Evolutionary conservation across 2,888 invertebrate genomes (phyloP).

Genomic region (Andrena praecox): DNA sequence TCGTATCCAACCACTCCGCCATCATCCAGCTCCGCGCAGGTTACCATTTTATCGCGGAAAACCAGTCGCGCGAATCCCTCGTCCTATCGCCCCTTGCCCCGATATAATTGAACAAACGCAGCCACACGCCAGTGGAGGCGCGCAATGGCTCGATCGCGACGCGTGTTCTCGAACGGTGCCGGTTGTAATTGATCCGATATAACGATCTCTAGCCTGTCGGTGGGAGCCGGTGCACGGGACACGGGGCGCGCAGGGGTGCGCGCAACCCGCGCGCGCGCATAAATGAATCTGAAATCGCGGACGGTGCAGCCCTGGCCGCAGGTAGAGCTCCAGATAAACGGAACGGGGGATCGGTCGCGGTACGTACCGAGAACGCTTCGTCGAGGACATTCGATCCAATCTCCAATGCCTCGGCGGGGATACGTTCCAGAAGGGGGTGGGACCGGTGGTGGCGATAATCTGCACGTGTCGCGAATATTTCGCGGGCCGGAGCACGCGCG

Average conservation of each 20-base stretch:
- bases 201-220: slow-evolving; percentile 57
- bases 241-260: neutral
- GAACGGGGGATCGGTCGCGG: slow-evolving; percentile 46
- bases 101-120: slow-evolving; percentile 50
- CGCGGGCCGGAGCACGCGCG: slow-evolving; percentile 75
- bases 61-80: neutral
- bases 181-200: slow-evolving; percentile 58
- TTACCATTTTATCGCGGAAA: slow-evolving; percentile 1
- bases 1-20: neutral
- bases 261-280: slow-evolving; percentile 34
- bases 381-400: slow-evolving; percentile 78
- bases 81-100: slow-evolving; percentile 30
- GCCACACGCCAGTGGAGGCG: slow-evolving; percentile 4
- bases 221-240: slow-evolving; percentile 5
- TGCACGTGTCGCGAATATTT: slow-evolving; percentile 76
- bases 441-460: slow-evolving; percentile 71
- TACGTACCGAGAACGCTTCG: slow-evolving; percentile 75
- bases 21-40: neutral
- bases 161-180: slow-evolving; percentile 45
- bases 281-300: slow-evolving; percentile 43
- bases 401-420: slow-evolving; percentile 62
- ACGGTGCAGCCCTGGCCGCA: slow-evolving; percentile 38
- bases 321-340: slow-evolving; percentile 61
- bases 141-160: slow-evolving; percentile 46
- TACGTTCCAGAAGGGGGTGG: slow-evolving; percentile 37